Conservation (phyloP, 2,888 invertebrate species). For the Xylocampa areola region DNA sequence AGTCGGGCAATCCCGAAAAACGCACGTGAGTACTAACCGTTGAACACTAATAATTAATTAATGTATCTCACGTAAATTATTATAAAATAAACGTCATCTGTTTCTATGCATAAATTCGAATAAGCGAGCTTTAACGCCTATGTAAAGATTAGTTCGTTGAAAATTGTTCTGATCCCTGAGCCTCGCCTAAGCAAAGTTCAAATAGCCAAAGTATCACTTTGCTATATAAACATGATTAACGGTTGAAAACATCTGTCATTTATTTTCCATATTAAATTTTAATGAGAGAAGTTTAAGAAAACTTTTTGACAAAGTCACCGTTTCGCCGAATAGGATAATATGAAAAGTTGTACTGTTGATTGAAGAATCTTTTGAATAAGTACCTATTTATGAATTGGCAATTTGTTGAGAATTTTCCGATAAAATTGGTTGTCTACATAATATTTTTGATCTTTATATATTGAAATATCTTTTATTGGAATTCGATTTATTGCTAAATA, state of each 20-base stretch:
- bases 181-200: no score
- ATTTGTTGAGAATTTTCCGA: constrained; percentile 28
- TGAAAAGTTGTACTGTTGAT: constrained; percentile 42
- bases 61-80: no score
- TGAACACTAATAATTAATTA: no score
- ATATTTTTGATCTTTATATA: not conserved
- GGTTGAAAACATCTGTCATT: constrained; percentile 6
- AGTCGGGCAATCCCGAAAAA: no score
- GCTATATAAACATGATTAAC: not conserved
- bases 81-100: no score
- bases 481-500: no score
- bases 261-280: constrained; percentile 34
- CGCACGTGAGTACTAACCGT: no score
- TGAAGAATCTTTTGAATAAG: constrained; percentile 26
- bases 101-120: no score
- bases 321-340: constrained; percentile 38
- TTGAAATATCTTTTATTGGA: not conserved
- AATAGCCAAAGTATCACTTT: no score
- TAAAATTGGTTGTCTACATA: not conserved
- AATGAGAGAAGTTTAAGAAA: constrained; percentile 37
- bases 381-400: constrained; percentile 20
- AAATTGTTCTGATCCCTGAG: no score
- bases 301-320: constrained; percentile 28
- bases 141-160: no score
- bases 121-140: no score